Percentiles rank a stretch among this genome's conserved stretches.
These are phyloP conservation scores for Onchidella celtica DNA, from an alignment of 2,888 invertebrate genomes.

Conservation along the genomic window DNA sequence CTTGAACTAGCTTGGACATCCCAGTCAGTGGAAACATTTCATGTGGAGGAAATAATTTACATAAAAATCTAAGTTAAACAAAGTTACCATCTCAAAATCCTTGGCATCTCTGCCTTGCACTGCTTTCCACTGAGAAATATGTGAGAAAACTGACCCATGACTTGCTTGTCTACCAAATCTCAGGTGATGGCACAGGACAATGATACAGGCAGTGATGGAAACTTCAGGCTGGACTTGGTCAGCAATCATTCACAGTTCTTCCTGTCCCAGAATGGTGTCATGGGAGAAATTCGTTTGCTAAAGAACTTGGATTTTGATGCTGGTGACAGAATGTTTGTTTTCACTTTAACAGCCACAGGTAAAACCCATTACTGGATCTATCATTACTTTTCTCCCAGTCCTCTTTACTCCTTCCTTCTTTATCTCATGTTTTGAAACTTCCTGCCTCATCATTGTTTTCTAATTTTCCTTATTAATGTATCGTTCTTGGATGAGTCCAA, in stretches of 20 bases:
- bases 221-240: conserved; percentile 43
- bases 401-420: background rate
- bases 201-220: conserved; percentile 57
- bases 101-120: too few species aligned
- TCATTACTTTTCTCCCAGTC: background rate
- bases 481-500: too few species aligned
- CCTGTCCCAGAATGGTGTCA: conserved; percentile 32
- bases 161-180: too few species aligned
- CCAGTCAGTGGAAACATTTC: too few species aligned
- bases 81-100: too few species aligned
- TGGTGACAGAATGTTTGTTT: conserved; percentile 21
- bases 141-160: too few species aligned
- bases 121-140: too few species aligned
- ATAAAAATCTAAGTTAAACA: too few species aligned
- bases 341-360: conserved; percentile 40
- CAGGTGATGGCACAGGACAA: conserved; percentile 62
- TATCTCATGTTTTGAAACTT: background rate
- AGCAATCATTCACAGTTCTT: conserved; percentile 78
- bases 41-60: too few species aligned
- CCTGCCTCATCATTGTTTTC: background rate
- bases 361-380: background rate
- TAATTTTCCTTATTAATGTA: too few species aligned
- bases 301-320: conserved; percentile 42
- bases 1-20: too few species aligned
- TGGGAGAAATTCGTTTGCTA: conserved; percentile 31